Conservation (phyloP, 2,888 invertebrate genomes). For the Criorhina ranunculi region DNA sequence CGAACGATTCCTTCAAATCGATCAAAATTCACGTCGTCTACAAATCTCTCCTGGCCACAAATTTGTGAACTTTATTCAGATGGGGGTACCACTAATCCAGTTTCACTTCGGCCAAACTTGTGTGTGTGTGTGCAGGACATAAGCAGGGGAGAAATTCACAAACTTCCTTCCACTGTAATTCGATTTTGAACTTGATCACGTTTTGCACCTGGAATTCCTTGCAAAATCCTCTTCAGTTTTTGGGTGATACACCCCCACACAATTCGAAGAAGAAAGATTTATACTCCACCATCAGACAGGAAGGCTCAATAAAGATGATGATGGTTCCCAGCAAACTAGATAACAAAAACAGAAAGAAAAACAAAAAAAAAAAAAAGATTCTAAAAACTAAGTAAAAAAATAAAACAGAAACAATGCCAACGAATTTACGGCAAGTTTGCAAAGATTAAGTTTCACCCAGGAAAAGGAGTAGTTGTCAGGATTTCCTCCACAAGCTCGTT, state of each 20-base stretch:
- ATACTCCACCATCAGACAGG: conserved; percentile 34
- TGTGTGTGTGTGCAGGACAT: conserved; percentile 63
- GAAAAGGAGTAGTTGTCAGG: conserved; percentile 56
- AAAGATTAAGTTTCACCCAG: conserved; percentile 66
- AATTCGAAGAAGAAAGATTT: conserved; percentile 44
- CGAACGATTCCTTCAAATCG: conserved; percentile 46
- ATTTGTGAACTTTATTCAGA: conserved; percentile 74
- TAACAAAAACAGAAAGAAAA: conserved; percentile 49
- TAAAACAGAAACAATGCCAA: conserved; percentile 29
- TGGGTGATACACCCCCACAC: conserved; percentile 18
- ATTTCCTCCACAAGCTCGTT: conserved; percentile 53
- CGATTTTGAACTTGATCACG: conserved; percentile 79
- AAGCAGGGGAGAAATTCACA: conserved; percentile 40
- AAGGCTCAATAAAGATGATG: conserved; percentile 61
- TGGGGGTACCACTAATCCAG: conserved; percentile 72
- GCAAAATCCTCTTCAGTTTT: conserved; percentile 52
- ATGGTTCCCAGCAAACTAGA: conserved; percentile 46
- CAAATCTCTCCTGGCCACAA: conserved; percentile 56
- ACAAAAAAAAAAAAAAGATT: conserved; percentile 23
- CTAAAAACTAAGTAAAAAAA: conserved; percentile 38
- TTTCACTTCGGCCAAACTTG: conserved; percentile 60
- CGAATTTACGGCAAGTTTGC: conserved; percentile 46
- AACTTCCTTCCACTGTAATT: conserved; percentile 63
- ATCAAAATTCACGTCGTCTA: conserved; percentile 68
- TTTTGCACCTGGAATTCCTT: conserved; percentile 81